A percentile compares a stretch with the other conserved stretches of the same genome.
These are phyloP conservation scores for Graptemys geographica DNA, from an alignment of 2,797 vertebrate genomes.

Conservation along the genomic window DNA sequence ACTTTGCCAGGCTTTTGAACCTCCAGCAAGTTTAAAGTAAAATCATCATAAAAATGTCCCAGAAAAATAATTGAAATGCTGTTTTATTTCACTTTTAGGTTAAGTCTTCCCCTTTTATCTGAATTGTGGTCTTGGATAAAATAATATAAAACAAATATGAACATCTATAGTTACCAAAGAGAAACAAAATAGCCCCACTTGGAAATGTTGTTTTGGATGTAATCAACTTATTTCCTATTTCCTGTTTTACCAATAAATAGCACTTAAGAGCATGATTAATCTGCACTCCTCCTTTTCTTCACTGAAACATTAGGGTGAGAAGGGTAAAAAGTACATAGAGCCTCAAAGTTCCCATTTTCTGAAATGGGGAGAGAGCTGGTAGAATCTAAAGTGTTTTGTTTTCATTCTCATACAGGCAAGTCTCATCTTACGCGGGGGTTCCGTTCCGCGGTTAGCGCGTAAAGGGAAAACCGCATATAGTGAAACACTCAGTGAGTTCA, in stretches of 20 bases:
- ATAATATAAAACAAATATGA: background rate
- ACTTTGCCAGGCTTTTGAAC: background rate
- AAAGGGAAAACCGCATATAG: too few relatives aligned
- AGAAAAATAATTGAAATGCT: background rate
- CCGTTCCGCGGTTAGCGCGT: too few relatives aligned
- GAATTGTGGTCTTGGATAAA: background rate
- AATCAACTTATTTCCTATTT: background rate
- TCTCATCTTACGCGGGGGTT: too few relatives aligned
- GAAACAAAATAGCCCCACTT: background rate
- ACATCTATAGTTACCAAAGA: background rate
- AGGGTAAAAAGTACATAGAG: background rate
- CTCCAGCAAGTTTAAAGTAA: background rate
- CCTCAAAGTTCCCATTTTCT: background rate
- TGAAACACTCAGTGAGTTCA: too few relatives aligned
- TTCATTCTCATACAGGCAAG: background rate
- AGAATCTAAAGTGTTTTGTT: background rate
- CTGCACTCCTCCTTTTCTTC: conserved; percentile 1
- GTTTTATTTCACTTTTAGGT: background rate
- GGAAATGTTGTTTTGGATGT: background rate
- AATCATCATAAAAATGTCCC: background rate
- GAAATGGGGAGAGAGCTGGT: background rate
- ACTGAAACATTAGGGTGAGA: background rate
- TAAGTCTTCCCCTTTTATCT: background rate
- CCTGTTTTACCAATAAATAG: background rate
- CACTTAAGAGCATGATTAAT: accelerated